Percentiles rank a stretch among this genome's conserved stretches.
These are phyloP conservation scores for Mormyrops attenuatus DNA, from an alignment of 2,797 vertebrate genomes.

Conservation along the genomic window DNA sequence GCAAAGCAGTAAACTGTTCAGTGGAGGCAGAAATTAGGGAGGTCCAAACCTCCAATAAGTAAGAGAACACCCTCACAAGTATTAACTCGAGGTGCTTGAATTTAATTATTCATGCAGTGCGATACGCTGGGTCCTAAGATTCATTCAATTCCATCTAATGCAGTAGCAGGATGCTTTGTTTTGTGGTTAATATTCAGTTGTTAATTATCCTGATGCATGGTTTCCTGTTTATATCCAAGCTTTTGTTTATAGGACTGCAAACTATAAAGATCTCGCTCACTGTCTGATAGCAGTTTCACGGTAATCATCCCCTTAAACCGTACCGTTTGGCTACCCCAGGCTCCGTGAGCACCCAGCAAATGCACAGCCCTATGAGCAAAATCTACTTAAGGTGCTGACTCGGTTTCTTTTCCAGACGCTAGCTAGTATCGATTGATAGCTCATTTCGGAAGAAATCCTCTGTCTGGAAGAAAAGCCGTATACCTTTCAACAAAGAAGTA, in stretches of 20 bases:
- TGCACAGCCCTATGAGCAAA: not conserved
- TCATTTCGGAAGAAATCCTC: not conserved
- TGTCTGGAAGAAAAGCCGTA: not conserved
- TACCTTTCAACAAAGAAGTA: not conserved
- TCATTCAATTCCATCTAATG: not conserved
- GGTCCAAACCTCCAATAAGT: not conserved
- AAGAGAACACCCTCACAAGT: not conserved
- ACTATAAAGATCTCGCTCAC: not conserved
- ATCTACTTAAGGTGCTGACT: not conserved
- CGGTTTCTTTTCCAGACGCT: not conserved
- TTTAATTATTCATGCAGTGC: not conserved
- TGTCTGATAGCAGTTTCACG: not conserved
- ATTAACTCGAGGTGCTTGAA: not conserved
- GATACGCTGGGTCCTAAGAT: not conserved
- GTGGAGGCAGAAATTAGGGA: not conserved
- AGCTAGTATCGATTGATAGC: not conserved
- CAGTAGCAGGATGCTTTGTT: not conserved
- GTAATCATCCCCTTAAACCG: not conserved
- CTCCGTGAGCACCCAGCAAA: not conserved
- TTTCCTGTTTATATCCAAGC: not conserved
- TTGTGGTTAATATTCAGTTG: not conserved
- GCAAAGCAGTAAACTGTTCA: not conserved
- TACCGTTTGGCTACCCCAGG: not conserved
- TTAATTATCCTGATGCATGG: not conserved
- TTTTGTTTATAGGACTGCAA: not conserved